phyloP scores from a whole-genome alignment of 2,113 vertebrate species.

The Solea solea region DNA sequence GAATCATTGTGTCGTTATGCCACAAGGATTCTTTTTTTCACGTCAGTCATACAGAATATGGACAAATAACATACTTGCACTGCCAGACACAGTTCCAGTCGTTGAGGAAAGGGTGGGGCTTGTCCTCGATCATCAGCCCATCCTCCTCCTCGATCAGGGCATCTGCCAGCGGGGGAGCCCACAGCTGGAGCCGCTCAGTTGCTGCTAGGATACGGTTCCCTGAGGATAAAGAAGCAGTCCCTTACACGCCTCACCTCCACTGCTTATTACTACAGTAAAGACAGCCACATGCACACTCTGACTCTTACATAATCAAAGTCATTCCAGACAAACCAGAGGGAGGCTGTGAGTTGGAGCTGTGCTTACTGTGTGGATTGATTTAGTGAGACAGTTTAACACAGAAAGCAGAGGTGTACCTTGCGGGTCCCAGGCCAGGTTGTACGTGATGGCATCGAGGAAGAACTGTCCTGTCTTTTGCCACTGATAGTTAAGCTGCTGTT shows the following conservation, averaged over 20 bases:
- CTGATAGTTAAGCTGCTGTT: conserved; percentile 93
- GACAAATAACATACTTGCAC: conserved; percentile 88
- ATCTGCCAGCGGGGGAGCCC: conserved; percentile 91
- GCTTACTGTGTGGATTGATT: conserved; percentile 18
- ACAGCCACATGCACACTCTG: conserved; percentile 31
- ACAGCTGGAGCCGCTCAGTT: conserved; percentile 92
- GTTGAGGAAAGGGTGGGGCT: conserved; percentile 87
- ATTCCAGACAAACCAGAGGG: conserved; percentile 24
- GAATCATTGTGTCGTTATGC: too few relatives aligned
- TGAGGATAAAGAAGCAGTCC: conserved; percentile 70
- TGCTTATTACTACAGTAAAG: conserved; percentile 15
- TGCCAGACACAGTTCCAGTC: conserved; percentile 99
- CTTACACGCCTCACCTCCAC: conserved; percentile 52
- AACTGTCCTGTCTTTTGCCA: conserved; percentile 99
- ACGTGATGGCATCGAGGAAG: conserved; percentile 95
- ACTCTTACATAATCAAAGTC: conserved; percentile 37
- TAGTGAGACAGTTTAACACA: conserved; percentile 35
- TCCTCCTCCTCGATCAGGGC: conserved; percentile 91
- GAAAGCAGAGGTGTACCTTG: conserved; percentile 86
- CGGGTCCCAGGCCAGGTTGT: conserved; percentile 98
- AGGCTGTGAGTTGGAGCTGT: conserved; percentile 18
- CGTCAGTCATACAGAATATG: too few relatives aligned
- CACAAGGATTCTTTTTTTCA: not conserved
- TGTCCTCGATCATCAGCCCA: conserved; percentile 82
- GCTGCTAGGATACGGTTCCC: conserved; percentile 96